Conservation (phyloP, 2,113 vertebrate species). For the Podarcis muralis region DNA sequence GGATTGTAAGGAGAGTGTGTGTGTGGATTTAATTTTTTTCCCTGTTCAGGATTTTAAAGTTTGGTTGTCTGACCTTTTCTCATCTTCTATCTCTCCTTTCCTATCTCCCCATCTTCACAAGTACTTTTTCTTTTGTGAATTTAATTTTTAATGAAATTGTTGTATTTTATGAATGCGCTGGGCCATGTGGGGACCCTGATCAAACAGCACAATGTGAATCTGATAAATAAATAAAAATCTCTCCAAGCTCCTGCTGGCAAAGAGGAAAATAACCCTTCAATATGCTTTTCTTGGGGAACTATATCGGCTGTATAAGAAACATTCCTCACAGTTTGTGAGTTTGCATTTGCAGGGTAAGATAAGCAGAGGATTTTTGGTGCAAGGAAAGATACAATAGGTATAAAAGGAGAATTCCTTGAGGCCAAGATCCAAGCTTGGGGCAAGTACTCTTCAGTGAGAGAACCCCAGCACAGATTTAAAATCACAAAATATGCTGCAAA, state of each 20-base stretch:
- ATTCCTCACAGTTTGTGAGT: no score
- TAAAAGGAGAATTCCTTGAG: no score
- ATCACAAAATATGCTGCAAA: no score
- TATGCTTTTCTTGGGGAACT: background rate
- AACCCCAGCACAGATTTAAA: no score
- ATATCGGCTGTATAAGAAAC: no score
- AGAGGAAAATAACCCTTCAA: background rate
- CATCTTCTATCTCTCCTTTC: background rate
- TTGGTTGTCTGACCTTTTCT: background rate
- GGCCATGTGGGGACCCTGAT: background rate
- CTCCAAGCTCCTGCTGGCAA: background rate
- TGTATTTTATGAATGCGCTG: background rate
- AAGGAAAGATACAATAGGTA: no score
- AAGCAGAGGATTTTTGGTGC: no score
- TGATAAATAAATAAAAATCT: background rate
- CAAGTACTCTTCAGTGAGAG: no score
- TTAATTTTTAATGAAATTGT: background rate
- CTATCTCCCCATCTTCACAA: background rate
- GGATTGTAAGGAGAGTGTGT: no score
- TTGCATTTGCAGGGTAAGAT: no score
- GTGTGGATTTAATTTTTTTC: background rate
- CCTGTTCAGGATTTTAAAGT: background rate
- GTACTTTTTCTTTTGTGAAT: background rate
- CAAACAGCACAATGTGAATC: background rate
- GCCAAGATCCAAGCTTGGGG: no score